These are phyloP conservation scores for Atlantisia rogersi DNA, from an alignment of 2,113 vertebrate species.

Conservation along the genomic window DNA sequence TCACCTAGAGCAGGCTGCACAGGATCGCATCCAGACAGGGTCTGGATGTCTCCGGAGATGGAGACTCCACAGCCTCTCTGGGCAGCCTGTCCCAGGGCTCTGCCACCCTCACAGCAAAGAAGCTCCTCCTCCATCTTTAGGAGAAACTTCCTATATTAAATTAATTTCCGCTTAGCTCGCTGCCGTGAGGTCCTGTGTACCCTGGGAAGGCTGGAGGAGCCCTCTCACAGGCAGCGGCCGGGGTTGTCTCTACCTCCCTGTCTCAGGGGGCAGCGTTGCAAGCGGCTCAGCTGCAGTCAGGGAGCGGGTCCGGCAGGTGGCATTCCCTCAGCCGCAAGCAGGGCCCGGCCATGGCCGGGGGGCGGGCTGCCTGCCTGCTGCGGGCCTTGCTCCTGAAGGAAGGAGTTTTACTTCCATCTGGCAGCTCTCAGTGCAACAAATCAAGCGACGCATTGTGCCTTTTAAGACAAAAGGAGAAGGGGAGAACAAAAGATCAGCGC, in stretches of 20 bases:
- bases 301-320: neutral
- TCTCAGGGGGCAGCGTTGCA: neutral
- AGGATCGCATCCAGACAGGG: too few species aligned
- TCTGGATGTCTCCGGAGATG: too few species aligned
- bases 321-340: neutral
- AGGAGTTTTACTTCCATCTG: neutral
- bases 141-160: too few species aligned
- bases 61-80: too few species aligned
- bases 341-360: neutral
- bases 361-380: rapidly evolving
- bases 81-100: too few species aligned
- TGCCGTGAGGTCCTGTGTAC: neutral
- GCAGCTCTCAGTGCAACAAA: neutral
- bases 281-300: neutral
- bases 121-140: too few species aligned
- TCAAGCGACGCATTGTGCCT: neutral
- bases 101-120: too few species aligned
- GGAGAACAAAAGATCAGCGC: conserved; percentile 35
- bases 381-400: neutral
- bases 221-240: neutral
- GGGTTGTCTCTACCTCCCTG: neutral
- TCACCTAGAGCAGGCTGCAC: too few species aligned
- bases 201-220: neutral
- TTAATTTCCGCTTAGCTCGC: neutral
- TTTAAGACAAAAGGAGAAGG: neutral